These are phyloP conservation scores for Lagorchestes hirsutus DNA, from an alignment of 2,797 vertebrate species.

Conservation along the genomic window DNA sequence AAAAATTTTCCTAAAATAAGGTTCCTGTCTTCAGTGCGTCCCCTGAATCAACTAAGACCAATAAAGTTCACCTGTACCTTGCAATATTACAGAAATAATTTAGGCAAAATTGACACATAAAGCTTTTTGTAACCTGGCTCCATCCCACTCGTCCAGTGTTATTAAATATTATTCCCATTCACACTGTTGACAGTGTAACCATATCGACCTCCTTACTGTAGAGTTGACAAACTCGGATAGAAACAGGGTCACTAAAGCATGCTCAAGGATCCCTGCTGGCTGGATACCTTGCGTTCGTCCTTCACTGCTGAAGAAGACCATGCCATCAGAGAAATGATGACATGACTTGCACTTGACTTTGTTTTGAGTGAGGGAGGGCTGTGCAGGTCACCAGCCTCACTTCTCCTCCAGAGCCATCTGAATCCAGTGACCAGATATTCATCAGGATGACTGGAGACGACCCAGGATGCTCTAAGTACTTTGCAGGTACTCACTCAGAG, in stretches of 20 bases:
- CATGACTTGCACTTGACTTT: too few species aligned
- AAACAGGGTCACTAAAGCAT: not conserved
- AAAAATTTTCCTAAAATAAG: not conserved
- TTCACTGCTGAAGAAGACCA: too few species aligned
- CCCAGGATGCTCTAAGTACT: too few species aligned
- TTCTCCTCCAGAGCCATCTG: too few species aligned
- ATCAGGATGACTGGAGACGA: too few species aligned
- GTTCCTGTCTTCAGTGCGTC: not conserved
- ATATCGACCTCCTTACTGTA: not conserved
- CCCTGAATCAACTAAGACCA: not conserved
- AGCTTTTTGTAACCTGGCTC: not conserved
- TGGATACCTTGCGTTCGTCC: not conserved
- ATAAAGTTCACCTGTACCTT: not conserved
- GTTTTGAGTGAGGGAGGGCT: too few species aligned
- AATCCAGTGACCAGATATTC: too few species aligned
- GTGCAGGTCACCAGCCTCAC: too few species aligned
- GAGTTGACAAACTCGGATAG: not conserved
- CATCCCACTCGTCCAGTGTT: not conserved
- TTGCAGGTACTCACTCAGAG: too few species aligned
- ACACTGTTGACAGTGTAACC: not conserved
- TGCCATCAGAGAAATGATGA: too few species aligned
- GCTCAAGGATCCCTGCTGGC: not conserved
- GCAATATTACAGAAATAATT: not conserved
- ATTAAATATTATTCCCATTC: not conserved
- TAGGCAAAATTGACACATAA: not conserved